Conservation (phyloP, 1,140 invertebrate genomes). For the Anoplophora glabripennis region DNA sequence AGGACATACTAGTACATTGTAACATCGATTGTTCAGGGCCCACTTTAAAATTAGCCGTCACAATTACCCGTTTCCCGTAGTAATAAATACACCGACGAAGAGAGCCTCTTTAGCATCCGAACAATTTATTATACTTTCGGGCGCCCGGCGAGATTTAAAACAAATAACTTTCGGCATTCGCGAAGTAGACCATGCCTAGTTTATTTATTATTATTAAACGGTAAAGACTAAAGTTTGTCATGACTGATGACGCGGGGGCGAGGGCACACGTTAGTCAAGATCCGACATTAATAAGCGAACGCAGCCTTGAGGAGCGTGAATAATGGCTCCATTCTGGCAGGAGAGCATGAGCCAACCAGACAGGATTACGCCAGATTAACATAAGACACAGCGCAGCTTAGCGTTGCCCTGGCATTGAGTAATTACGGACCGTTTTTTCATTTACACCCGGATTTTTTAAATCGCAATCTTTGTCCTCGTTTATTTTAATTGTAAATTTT, state of each 20-base stretch:
- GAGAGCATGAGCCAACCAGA: slow-evolving; percentile 44
- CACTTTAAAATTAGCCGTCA: no score
- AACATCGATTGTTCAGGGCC: no score
- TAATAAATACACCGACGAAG: no score
- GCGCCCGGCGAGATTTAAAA: no score
- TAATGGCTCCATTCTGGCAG: slow-evolving; percentile 40
- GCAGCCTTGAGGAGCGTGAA: slow-evolving; percentile 34
- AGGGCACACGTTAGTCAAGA: slow-evolving; percentile 31
- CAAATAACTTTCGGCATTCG: no score
- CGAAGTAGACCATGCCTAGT: no score
- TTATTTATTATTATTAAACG: slow-evolving; percentile 16
- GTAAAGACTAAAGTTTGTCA: slow-evolving; percentile 21
- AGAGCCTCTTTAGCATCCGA: no score
- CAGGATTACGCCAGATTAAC: slow-evolving; percentile 49
- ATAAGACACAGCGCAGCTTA: slow-evolving; percentile 49
- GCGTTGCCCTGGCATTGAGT: slow-evolving; percentile 47
- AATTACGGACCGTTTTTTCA: slow-evolving; percentile 44
- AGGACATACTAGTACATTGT: no score
- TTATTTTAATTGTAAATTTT: slow-evolving; percentile 45
- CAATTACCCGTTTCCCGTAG: no score
- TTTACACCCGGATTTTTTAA: slow-evolving; percentile 38
- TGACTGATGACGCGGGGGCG: slow-evolving; percentile 38
- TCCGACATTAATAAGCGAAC: slow-evolving; percentile 37
- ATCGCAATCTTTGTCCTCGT: slow-evolving; percentile 43
- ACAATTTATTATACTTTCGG: no score